A percentile compares a stretch with the other conserved stretches of the same genome.
Evolutionary conservation across 2,888 invertebrate genomes (phyloP).

Genomic region (Drosophila siamana): DNA sequence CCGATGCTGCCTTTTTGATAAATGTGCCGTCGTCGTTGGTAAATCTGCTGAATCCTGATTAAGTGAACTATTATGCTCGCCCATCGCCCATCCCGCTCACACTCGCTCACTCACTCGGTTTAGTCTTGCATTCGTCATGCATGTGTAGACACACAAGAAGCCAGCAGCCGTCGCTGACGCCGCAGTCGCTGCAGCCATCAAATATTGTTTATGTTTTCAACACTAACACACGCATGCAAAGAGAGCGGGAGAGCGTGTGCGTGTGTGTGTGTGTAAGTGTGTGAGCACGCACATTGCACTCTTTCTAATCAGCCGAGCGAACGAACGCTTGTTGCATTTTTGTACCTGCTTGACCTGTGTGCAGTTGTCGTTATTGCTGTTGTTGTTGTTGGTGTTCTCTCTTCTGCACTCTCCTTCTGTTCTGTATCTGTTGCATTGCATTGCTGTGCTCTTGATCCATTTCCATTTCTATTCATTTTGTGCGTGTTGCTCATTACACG

Average conservation of each 20-base stretch:
- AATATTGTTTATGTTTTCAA: constrained; percentile 79
- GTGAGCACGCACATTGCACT: constrained; percentile 67
- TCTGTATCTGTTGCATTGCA: constrained; percentile 65
- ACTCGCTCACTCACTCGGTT: constrained; percentile 12
- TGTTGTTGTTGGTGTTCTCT: constrained; percentile 9
- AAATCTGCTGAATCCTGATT: constrained; percentile 78
- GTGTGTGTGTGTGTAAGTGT: constrained; percentile 1
- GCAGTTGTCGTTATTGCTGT: constrained; percentile 31
- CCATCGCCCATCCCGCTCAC: constrained; percentile 22
- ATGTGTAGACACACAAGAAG: constrained; percentile 75
- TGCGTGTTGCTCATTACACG: constrained; percentile 75
- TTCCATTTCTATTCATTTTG: constrained; percentile 77
- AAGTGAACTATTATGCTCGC: constrained; percentile 73
- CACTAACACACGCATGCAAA: constrained; percentile 23
- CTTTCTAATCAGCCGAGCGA: constrained; percentile 77
- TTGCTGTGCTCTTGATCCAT: constrained; percentile 78
- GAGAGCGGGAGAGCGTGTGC: constrained; percentile 9
- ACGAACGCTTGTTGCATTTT: constrained; percentile 77
- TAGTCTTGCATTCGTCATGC: constrained; percentile 69
- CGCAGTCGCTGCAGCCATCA: constrained; percentile 60
- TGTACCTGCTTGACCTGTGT: constrained; percentile 79
- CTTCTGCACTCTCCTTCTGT: constrained; percentile 9
- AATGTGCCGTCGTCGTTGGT: constrained; percentile 55
- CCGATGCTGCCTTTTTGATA: constrained; percentile 60
- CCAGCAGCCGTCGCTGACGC: constrained; percentile 32